These are phyloP conservation scores for Uria lomvia DNA, from an alignment of 2,113 vertebrate species.

Conservation along the genomic window DNA sequence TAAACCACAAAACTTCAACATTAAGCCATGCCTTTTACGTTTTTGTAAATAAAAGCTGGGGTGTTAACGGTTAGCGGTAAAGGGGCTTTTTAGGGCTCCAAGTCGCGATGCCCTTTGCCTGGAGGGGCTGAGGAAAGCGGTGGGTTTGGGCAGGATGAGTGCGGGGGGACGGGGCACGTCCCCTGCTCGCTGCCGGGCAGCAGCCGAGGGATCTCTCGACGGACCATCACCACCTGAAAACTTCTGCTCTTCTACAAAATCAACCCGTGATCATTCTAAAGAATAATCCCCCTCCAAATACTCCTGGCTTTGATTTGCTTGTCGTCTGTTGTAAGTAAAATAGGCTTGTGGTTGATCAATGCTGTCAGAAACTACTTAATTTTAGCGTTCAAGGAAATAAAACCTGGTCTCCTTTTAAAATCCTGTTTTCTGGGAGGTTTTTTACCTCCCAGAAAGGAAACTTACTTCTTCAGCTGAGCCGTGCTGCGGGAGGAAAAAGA, in stretches of 20 bases:
- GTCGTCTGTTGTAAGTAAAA: neutral
- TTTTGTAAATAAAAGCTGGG: neutral
- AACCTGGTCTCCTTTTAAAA: neutral
- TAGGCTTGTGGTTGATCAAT: neutral
- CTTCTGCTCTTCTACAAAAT: neutral
- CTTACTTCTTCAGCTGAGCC: neutral
- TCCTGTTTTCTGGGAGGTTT: neutral
- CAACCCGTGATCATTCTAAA: neutral
- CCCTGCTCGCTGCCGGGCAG: neutral
- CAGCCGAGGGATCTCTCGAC: neutral
- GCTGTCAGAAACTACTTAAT: neutral
- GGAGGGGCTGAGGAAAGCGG: neutral
- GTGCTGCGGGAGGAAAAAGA: neutral
- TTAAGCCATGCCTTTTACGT: conserved; percentile 57
- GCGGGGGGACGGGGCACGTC: accelerated
- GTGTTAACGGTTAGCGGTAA: neutral
- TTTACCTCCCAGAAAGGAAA: neutral
- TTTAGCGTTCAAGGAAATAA: neutral
- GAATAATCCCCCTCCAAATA: neutral
- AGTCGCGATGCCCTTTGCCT: neutral
- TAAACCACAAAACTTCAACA: conserved; percentile 65
- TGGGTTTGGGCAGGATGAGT: neutral
- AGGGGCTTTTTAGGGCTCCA: neutral
- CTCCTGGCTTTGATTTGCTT: neutral
- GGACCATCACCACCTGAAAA: neutral